Base-by-base conservation (phyloP, 2,113 vertebrate genomes). In the Polypterus bichir region DNA sequence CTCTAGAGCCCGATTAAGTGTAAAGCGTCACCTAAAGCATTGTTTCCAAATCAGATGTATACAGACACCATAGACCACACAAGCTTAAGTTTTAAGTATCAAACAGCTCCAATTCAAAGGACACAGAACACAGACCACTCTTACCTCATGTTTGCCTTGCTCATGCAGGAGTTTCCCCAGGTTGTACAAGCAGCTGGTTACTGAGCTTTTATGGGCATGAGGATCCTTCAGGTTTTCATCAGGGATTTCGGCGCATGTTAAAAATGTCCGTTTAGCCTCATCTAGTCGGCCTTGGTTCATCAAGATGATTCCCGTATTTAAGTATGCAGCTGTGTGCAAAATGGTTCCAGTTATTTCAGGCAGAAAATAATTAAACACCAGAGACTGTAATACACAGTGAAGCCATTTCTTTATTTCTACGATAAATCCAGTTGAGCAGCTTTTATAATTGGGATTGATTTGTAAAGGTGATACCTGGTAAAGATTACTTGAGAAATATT, bases 161-260 rank as follows among this genome's bases (percentile, higher is more conserved):
- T 99, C 96, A n/a, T 99, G 96, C 7, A 91, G 90, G 65, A 98
- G 90, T 55, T 99, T 99, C 52, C 96, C 96, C 77, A 99, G 77
- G 71, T 99, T 99, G 79, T 99, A 99, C 62, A 99, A 82, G 78
- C 96, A 99, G 83, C 95, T 98, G 70, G 96, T 94, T 70, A 99
- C 96, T 0, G 96, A 99, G 80, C 91, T 98, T 78, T 93, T 96
- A 66, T 99, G 96, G 60, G 95, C 92, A 57, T 99, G 94, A 59
- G 96, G 96, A 73, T 99, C 96, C 80, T 99, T 99, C 46, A 99
- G 81, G 76, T 98, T 98, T 81, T 99, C 96, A 70, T 99, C 96
- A 2, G 96, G 90, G 70, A 99, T 99, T 65, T 98, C 93, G 1
- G 96, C 95, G 65, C 96, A 99, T 72, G 92, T 98, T 6, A 97